phyloP scores from a whole-genome alignment of 2,888 invertebrate species.

The Hydraecia micacea region DNA sequence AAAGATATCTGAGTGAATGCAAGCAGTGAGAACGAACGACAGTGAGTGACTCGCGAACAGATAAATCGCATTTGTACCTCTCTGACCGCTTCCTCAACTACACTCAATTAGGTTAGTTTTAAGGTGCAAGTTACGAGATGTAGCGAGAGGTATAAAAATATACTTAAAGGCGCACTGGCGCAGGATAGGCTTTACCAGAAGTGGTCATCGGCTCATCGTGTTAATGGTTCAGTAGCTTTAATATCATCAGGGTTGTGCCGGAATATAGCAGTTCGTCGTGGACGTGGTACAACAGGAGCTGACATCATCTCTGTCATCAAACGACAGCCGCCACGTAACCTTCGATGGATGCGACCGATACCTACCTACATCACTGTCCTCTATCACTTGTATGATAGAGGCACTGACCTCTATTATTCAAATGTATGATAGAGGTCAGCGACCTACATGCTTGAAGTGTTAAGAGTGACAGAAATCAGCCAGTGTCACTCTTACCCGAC shows the following conservation, averaged over 20 bases:
- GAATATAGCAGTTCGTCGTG: neutral
- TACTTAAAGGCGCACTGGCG: neutral
- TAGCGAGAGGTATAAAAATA: neutral
- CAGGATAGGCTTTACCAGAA: neutral
- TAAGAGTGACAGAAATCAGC: neutral
- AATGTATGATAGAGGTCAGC: no score
- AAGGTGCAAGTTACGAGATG: constrained; percentile 52
- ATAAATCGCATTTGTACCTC: constrained; percentile 82
- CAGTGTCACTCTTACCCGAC: neutral
- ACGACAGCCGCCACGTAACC: neutral
- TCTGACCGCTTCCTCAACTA: constrained; percentile 78
- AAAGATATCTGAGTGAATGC: constrained; percentile 30
- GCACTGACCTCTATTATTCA: no score
- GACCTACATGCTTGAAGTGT: no score
- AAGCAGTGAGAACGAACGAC: neutral
- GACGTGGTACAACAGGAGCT: neutral
- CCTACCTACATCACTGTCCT: no score
- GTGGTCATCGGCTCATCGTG: neutral
- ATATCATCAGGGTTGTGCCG: neutral
- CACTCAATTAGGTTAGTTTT: constrained; percentile 77
- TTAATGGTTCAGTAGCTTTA: neutral
- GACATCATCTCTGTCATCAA: neutral
- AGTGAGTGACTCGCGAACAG: constrained; percentile 72
- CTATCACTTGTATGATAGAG: no score
- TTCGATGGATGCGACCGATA: no score